These are phyloP conservation scores for Micropoecilia bifurca DNA, from an alignment of 2,797 vertebrate genomes.

Conservation along the genomic window DNA sequence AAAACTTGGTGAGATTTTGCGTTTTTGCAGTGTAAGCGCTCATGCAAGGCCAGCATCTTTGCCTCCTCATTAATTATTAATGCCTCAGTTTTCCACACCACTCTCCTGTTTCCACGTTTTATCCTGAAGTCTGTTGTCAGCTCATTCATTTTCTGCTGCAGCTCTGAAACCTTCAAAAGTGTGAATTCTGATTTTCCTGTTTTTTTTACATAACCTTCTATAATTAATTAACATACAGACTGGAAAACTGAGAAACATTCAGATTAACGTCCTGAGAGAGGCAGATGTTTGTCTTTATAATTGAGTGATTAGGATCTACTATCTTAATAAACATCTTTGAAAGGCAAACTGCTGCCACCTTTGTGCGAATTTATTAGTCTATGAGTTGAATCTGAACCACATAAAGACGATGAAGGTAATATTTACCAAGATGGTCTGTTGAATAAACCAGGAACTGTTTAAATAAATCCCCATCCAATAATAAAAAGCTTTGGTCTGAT, in stretches of 20 bases:
- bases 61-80: constrained; percentile 43
- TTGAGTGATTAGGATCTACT: constrained; percentile 63
- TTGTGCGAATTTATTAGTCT: constrained; percentile 39
- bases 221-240: constrained; percentile 15
- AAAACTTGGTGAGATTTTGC: too few species aligned
- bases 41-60: constrained; percentile 31
- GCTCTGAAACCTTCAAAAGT: constrained; percentile 30
- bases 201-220: not conserved
- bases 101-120: not conserved
- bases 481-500: constrained; percentile 17
- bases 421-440: constrained; percentile 36
- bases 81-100: not conserved
- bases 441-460: constrained; percentile 40
- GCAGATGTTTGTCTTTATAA: constrained; percentile 50
- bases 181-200: constrained; percentile 20
- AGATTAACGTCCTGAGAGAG: constrained; percentile 23
- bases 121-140: constrained; percentile 7
- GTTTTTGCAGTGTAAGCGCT: not conserved
- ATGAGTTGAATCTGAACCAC: constrained; percentile 31
- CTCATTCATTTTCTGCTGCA: constrained; percentile 34
- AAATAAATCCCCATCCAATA: constrained; percentile 10
- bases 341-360: constrained; percentile 39
- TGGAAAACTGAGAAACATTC: constrained; percentile 5
- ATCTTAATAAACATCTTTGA: constrained; percentile 73
- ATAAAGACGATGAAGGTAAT: constrained; percentile 24